phyloP scores from a whole-genome alignment of 1,140 invertebrate genomes.

The Nomia melanderi region DNA sequence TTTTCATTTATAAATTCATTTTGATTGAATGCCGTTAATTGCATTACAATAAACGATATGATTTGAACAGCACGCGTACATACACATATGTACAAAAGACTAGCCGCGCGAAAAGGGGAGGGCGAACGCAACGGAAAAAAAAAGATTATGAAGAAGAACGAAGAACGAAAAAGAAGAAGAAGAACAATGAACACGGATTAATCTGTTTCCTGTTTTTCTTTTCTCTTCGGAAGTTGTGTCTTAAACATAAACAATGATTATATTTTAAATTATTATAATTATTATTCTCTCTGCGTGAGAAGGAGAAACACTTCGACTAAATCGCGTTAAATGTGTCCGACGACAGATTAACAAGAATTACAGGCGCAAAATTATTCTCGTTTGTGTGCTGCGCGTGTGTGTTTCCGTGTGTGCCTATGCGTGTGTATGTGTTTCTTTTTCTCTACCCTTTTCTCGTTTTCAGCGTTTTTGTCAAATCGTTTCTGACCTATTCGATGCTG shows the following conservation, averaged over 20 bases:
- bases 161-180: conserved; percentile 1
- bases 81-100: neutral
- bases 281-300: conserved; percentile 36
- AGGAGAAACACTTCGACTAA: conserved; percentile 47
- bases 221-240: conserved; percentile 28
- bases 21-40: conserved; percentile 33
- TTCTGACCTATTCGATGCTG: conserved; percentile 48
- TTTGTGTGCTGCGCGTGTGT: too few relatives aligned
- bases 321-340: conserved; percentile 38
- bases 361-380: conserved; percentile 48
- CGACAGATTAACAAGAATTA: conserved; percentile 49
- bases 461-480: conserved; percentile 1
- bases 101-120: too few relatives aligned
- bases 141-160: too few relatives aligned
- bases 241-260: conserved; percentile 43
- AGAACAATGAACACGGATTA: neutral
- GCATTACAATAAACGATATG: conserved; percentile 21
- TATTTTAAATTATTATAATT: conserved; percentile 50
- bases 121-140: too few relatives aligned
- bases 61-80: conserved; percentile 10
- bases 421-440: too few relatives aligned
- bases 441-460: too few relatives aligned
- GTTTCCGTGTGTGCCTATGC: too few relatives aligned
- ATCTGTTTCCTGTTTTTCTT: too few relatives aligned
- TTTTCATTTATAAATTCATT: conserved; percentile 35